Evolutionary conservation across 2,888 invertebrate genomes (phyloP).

Genomic region (Spodoptera exigua): DNA sequence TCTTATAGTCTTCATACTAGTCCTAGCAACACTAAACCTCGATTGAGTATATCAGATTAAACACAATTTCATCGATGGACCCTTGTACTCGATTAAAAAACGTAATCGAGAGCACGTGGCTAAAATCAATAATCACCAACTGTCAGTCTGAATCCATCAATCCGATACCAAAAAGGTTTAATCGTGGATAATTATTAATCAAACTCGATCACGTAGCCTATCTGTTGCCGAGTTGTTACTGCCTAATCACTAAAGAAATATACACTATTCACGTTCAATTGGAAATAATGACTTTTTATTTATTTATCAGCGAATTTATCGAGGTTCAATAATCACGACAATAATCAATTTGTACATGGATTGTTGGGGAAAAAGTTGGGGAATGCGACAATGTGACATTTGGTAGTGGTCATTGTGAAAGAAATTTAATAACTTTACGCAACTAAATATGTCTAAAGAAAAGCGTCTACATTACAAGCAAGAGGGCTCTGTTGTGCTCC

Average conservation of each 20-base stretch:
- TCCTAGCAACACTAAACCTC: too few species aligned
- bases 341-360: constrained; percentile 5
- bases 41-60: too few species aligned
- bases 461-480: too few species aligned
- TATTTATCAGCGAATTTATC: constrained; percentile 22
- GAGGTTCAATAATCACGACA: constrained; percentile 9
- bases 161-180: too few species aligned
- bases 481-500: too few species aligned
- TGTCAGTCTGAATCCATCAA: constrained; percentile 24
- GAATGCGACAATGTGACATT: constrained; percentile 2
- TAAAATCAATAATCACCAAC: constrained; percentile 2
- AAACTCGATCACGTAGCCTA: constrained; percentile 16
- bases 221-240: constrained; percentile 11
- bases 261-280: constrained; percentile 6
- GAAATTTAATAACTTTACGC: background rate
- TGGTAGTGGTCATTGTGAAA: background rate
- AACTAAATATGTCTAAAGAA: too few species aligned
- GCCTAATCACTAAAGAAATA: constrained; percentile 12
- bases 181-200: background rate
- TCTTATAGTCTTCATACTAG: too few species aligned
- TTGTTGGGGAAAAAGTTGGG: background rate
- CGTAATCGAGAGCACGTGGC: too few species aligned
- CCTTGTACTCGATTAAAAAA: background rate
- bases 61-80: too few species aligned
- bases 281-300: constrained; percentile 11